phyloP scores from a whole-genome alignment of 2,888 invertebrate species.

The Chaetoderma sp. region DNA sequence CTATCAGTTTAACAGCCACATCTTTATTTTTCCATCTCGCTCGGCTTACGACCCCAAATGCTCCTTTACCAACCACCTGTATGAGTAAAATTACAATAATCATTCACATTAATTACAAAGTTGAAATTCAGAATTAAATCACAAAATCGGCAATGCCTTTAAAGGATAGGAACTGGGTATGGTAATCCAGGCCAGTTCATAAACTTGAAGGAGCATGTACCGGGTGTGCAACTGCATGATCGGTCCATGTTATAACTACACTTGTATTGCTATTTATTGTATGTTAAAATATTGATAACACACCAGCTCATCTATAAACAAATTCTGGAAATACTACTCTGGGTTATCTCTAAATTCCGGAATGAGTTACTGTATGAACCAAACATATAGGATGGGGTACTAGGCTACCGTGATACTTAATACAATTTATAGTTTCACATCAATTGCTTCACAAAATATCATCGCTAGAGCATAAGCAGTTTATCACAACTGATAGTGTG shows the following conservation, averaged over 20 bases:
- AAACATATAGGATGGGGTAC: too few relatives aligned
- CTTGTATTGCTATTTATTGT: too few relatives aligned
- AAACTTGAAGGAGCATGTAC: neutral
- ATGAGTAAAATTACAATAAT: conserved; percentile 58
- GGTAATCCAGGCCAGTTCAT: too few relatives aligned
- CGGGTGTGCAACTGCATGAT: neutral
- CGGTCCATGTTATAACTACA: too few relatives aligned
- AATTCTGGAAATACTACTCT: too few relatives aligned
- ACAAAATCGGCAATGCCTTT: neutral
- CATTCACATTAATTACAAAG: neutral
- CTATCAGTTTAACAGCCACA: conserved; percentile 95
- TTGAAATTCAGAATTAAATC: neutral
- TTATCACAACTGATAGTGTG: too few relatives aligned
- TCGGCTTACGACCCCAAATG: conserved; percentile 94
- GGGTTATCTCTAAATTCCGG: too few relatives aligned
- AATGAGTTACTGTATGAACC: neutral
- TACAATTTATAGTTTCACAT: too few relatives aligned
- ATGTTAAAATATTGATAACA: neutral
- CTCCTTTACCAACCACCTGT: conserved; percentile 75
- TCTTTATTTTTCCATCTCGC: conserved; percentile 86
- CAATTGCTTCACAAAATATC: too few relatives aligned
- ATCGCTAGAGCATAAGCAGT: too few relatives aligned
- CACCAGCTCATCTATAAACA: too few relatives aligned
- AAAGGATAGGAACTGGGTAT: neutral
- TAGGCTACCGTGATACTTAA: too few relatives aligned